These are phyloP conservation scores for Zaprionus obscuricornis DNA, from an alignment of 2,888 invertebrate species.

Conservation along the genomic window DNA sequence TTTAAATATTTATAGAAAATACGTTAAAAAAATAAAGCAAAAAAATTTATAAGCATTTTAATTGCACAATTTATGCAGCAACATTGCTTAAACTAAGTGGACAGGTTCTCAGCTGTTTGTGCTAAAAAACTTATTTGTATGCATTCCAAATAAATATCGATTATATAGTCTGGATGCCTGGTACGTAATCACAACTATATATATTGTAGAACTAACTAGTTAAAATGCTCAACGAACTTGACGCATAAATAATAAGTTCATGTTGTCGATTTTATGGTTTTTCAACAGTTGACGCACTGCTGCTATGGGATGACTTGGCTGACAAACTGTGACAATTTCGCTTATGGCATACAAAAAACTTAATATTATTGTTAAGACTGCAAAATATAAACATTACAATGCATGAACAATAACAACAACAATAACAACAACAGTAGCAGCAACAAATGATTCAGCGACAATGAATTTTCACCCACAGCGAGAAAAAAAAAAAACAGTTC, in stretches of 20 bases:
- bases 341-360: constrained; percentile 65
- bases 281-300: constrained; percentile 32
- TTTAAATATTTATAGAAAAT: constrained; percentile 38
- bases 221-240: constrained; percentile 43
- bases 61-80: constrained; percentile 49
- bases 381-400: constrained; percentile 48
- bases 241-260: constrained; percentile 62
- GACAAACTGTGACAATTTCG: constrained; percentile 59
- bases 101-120: constrained; percentile 41
- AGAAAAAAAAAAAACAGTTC: constrained; percentile 64
- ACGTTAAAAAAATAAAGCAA: constrained; percentile 27
- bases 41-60: constrained; percentile 28
- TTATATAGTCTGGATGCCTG: constrained; percentile 8
- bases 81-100: constrained; percentile 35
- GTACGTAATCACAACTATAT: constrained; percentile 46
- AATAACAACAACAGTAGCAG: constrained; percentile 21
- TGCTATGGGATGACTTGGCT: too few relatives aligned
- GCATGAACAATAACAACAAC: constrained; percentile 2
- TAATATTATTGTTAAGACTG: constrained; percentile 21
- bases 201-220: too few relatives aligned
- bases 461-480: constrained; percentile 68
- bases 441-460: constrained; percentile 54
- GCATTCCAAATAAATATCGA: constrained; percentile 25
- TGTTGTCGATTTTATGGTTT: constrained; percentile 33
- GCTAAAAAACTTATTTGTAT: constrained; percentile 52